Evolutionary conservation across 30 jellyfish, hydroid and myxozoan genomes (phyloP).

Genomic region (Turritopsis rubra): DNA sequence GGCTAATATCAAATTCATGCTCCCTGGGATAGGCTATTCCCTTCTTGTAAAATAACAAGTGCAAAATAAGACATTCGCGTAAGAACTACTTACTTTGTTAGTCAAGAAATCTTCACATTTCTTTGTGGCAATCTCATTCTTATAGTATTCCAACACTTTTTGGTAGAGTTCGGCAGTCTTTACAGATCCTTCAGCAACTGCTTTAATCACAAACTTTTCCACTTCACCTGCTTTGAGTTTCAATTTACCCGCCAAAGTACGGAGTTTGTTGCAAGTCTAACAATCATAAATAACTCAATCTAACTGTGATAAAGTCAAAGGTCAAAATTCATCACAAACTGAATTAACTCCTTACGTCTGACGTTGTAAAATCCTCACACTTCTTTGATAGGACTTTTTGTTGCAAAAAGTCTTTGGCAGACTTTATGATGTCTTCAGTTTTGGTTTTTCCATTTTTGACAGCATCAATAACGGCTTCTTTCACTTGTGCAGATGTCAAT

Average conservation of each 20-base stretch:
- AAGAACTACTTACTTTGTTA: slow-evolving; percentile 42
- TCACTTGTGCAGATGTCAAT: slow-evolving; percentile 47
- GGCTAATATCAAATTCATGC: no score
- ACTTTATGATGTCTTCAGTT: slow-evolving; percentile 34
- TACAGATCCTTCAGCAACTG: slow-evolving; percentile 45
- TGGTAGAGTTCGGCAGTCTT: slow-evolving; percentile 48
- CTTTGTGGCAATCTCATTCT: slow-evolving; percentile 58
- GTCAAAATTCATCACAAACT: background rate
- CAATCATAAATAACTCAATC: background rate
- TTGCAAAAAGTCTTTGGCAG: slow-evolving; percentile 45
- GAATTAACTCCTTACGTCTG: slow-evolving; percentile 24
- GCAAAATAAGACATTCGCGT: no score
- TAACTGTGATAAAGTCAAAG: background rate
- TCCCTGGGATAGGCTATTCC: no score
- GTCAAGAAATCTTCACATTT: slow-evolving; percentile 71
- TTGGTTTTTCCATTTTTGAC: slow-evolving; percentile 46
- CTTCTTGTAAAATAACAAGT: no score
- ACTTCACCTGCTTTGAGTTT: slow-evolving; percentile 54
- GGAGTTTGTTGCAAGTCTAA: slow-evolving; percentile 59
- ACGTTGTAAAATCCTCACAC: slow-evolving; percentile 68
- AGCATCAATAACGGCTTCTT: slow-evolving; percentile 70
- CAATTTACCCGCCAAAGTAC: slow-evolving; percentile 46
- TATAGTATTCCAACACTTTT: slow-evolving; percentile 50
- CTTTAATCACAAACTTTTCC: slow-evolving; percentile 49
- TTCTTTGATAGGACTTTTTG: slow-evolving; percentile 47